Percentiles rank a stretch among this genome's conserved stretches.
Conservation (phyloP, 2,888 invertebrate genomes). For the Coelinius sp. region DNA sequence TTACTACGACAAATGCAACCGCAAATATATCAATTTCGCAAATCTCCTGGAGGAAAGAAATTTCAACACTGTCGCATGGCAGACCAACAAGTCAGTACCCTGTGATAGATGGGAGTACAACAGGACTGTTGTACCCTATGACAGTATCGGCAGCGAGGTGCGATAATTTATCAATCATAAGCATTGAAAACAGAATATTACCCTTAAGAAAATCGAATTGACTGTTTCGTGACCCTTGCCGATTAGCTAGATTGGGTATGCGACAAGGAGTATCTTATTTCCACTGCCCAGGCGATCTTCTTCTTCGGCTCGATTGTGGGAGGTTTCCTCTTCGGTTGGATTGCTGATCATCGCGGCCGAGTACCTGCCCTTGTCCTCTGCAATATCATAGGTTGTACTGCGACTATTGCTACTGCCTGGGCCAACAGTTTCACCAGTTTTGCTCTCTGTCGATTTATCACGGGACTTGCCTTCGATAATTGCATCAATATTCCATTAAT, state of each 20-base stretch:
- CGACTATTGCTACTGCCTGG: constrained; percentile 71
- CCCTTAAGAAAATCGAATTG: constrained; percentile 44
- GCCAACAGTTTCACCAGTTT: constrained; percentile 71
- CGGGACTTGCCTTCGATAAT: constrained; percentile 74
- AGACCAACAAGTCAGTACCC: constrained; percentile 52
- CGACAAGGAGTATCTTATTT: constrained; percentile 71
- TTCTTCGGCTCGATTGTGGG: constrained; percentile 73
- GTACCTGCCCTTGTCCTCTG: constrained; percentile 72
- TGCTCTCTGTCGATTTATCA: constrained; percentile 71
- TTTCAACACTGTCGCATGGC: constrained; percentile 60
- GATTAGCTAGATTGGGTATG: constrained; percentile 74
- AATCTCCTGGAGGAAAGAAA: constrained; percentile 52
- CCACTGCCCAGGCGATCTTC: constrained; percentile 72
- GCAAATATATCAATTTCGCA: constrained; percentile 69
- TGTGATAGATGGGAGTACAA: constrained; percentile 74
- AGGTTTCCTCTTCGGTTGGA: constrained; percentile 72
- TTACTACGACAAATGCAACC: constrained; percentile 68
- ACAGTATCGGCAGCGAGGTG: constrained; percentile 75
- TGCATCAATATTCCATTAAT: constrained; percentile 74
- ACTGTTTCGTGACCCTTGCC: constrained; percentile 48
- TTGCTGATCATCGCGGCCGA: constrained; percentile 73
- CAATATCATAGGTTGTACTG: constrained; percentile 69
- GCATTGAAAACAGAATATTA: not conserved
- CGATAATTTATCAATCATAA: constrained; percentile 31
- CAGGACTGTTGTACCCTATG: constrained; percentile 71